Evolutionary conservation across 2,113 vertebrate species (phyloP).

Genomic region (Melanerpes aurifrons): DNA sequence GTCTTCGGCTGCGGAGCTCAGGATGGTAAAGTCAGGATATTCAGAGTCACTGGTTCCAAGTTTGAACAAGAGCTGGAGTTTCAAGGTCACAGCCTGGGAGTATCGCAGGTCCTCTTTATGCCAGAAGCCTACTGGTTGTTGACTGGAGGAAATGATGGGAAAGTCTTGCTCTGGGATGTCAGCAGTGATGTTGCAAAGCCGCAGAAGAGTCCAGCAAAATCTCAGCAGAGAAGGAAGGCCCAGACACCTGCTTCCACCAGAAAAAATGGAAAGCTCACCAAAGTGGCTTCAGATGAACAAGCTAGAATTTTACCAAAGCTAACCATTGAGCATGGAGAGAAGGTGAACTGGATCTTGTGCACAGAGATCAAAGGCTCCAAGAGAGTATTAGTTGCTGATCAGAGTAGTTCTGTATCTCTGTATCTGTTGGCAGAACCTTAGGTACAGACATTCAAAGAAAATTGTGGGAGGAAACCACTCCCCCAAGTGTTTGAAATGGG

Average conservation of each 20-base stretch:
- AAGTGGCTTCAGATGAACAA: not conserved
- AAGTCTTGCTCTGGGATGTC: conserved; percentile 90
- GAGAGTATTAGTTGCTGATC: conserved; percentile 90
- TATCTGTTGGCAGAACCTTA: conserved; percentile 80
- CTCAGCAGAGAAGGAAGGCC: conserved; percentile 74
- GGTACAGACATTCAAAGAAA: not conserved
- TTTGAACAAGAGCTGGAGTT: conserved; percentile 83
- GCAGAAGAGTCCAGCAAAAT: conserved; percentile 72
- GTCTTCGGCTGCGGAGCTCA: conserved; percentile 90
- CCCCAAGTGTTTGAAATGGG: not conserved
- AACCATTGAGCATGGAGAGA: conserved; percentile 87
- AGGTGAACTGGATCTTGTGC: conserved; percentile 92
- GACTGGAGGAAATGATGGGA: conserved; percentile 91
- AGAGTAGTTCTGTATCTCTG: conserved; percentile 80
- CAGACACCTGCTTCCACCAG: conserved; percentile 67
- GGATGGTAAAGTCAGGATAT: conserved; percentile 87
- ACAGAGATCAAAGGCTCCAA: conserved; percentile 82
- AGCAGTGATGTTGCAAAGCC: conserved; percentile 72
- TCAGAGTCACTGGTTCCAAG: conserved; percentile 82
- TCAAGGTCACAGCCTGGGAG: conserved; percentile 86
- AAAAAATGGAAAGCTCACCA: conserved; percentile 27
- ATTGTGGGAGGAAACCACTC: not conserved
- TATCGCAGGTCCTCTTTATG: conserved; percentile 91
- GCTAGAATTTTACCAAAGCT: conserved; percentile 77
- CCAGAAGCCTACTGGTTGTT: conserved; percentile 84